Base-by-base conservation (phyloP, 2,797 vertebrate genomes). In the Octomys mimax region DNA sequence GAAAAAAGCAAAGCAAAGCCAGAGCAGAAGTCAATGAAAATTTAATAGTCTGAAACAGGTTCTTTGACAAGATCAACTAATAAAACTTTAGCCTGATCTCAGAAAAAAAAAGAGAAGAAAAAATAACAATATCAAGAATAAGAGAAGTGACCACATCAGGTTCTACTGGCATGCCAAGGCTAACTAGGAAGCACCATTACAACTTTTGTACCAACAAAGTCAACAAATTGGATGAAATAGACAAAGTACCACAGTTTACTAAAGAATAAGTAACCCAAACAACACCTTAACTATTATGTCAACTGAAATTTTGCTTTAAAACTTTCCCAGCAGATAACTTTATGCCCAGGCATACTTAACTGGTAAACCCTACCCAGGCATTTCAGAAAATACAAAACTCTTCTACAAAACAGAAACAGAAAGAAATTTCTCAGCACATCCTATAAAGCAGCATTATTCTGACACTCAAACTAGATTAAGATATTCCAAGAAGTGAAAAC, bases 361-460 rank as follows among this genome's bases (percentile, higher is more conserved):
- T 79, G 46, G 7, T 90, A 77, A 87, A 39, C 49, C 10, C 11
- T 31, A 62, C 46, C 14, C 57, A 89, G 54, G n/a, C 54, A 49
- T 73, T 89, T 66, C 61, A 91, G 66, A 86, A 73, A 54, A 84
- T 46, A 57, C 13, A 21, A 75, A 84, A 70, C 24, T 77, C 86
- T 52, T 87, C 13, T 14, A 75, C 52, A 87, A 95, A 77, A 84
- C 1, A 94, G 71, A 96, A 91, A 28, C 66, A 3, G 6, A 49
- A 61, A 57, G 12, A 79, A n/a, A 70, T 31, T 89, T 68, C 57
- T 83, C 71, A 90, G 3, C 22, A 14, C 75, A 54, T 36, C 87
- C n/a, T 84, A 28, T 80, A 73, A 75, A 46, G 14, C 33, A 36
- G 18, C 46, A 85, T 33, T 16, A 85, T 22, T 5, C 59, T 61